These are phyloP conservation scores for Achlya flavicornis DNA, from an alignment of 2,888 invertebrate species.

Conservation along the genomic window DNA sequence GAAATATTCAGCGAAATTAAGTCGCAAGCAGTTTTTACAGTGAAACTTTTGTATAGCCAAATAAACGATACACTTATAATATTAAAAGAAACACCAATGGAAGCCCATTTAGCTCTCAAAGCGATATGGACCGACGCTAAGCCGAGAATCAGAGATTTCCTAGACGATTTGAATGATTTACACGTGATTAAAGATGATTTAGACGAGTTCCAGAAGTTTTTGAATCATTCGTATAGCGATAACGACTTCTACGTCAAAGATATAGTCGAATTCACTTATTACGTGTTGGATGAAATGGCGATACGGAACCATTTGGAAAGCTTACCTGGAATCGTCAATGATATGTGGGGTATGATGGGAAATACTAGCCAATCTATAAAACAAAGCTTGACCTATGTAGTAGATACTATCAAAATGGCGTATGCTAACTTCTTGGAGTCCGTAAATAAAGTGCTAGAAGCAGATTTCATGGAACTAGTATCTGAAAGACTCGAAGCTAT, in stretches of 20 bases:
- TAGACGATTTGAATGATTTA: slow-evolving; percentile 89
- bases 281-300: slow-evolving; percentile 90
- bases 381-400: slow-evolving; percentile 89
- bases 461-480: slow-evolving; percentile 89
- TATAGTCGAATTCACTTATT: slow-evolving; percentile 87
- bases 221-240: slow-evolving; percentile 90
- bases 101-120: slow-evolving; percentile 86
- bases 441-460: slow-evolving; percentile 87
- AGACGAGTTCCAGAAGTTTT: slow-evolving; percentile 86
- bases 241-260: slow-evolving; percentile 94
- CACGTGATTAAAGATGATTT: slow-evolving; percentile 89
- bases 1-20: slow-evolving; percentile 84
- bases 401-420: slow-evolving; percentile 88
- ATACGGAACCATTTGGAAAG: slow-evolving; percentile 90
- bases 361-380: slow-evolving; percentile 91
- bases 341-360: slow-evolving; percentile 94
- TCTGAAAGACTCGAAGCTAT: slow-evolving; percentile 87
- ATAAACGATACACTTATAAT: slow-evolving; percentile 73
- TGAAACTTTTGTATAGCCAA: slow-evolving; percentile 72
- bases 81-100: slow-evolving; percentile 84
- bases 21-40: slow-evolving; percentile 54
- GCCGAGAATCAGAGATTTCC: slow-evolving; percentile 86
- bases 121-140: slow-evolving; percentile 91
- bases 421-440: slow-evolving; percentile 89
- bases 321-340: slow-evolving; percentile 90